phyloP scores from a whole-genome alignment of 1,140 invertebrate genomes.

The Orussus abietinus region DNA sequence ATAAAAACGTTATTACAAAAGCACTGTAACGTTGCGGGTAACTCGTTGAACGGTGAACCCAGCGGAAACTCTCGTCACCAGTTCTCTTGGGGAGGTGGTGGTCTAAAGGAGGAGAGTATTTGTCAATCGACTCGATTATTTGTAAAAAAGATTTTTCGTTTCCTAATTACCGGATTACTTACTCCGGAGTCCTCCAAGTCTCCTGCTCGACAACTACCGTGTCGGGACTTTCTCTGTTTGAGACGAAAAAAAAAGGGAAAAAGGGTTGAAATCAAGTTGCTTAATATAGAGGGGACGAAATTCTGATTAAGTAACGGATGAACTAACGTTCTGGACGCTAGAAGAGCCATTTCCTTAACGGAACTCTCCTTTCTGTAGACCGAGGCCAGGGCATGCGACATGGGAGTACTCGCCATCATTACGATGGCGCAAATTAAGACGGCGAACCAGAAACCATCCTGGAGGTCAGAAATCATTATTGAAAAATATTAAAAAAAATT shows the following conservation, averaged over 20 bases:
- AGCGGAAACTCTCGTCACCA: slow-evolving; percentile 30
- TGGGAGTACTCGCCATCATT: slow-evolving; percentile 47
- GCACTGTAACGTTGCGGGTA: not conserved
- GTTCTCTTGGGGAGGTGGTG: slow-evolving; percentile 30
- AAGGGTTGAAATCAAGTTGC: too few species aligned
- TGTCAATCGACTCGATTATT: slow-evolving; percentile 1
- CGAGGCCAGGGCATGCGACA: slow-evolving; percentile 41
- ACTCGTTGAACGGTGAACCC: not conserved
- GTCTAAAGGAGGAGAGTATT: slow-evolving; percentile 24
- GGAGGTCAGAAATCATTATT: slow-evolving; percentile 23
- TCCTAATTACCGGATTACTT: too few species aligned
- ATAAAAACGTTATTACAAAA: too few species aligned
- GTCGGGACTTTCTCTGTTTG: slow-evolving; percentile 38
- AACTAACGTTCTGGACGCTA: slow-evolving; percentile 39
- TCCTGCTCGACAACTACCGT: slow-evolving; percentile 36
- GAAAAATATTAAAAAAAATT: not conserved
- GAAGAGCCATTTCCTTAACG: slow-evolving; percentile 26
- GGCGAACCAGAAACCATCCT: slow-evolving; percentile 62
- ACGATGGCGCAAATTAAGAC: slow-evolving; percentile 41
- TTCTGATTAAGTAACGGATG: too few species aligned
- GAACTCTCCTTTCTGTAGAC: slow-evolving; percentile 33
- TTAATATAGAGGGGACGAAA: too few species aligned
- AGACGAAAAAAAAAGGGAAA: slow-evolving; percentile 17
- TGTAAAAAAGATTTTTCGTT: slow-evolving; percentile 11
- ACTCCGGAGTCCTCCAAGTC: slow-evolving; percentile 42